Percentiles rank a stretch among this genome's conserved stretches.
Evolutionary conservation across 1,140 invertebrate genomes (phyloP).

Genomic region (Lasaia peninsularis): DNA sequence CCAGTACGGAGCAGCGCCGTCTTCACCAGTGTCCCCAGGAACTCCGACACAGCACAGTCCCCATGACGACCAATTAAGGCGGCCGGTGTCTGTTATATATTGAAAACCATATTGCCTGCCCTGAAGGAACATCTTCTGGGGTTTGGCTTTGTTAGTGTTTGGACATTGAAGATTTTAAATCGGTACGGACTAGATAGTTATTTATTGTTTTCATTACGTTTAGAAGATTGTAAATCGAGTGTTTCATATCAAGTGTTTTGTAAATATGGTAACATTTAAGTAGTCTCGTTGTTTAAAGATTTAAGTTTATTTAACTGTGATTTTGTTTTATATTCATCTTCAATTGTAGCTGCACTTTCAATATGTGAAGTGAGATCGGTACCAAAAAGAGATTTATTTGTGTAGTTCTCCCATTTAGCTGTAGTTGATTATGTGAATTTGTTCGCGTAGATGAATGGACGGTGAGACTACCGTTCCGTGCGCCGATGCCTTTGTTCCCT

Average conservation of each 20-base stretch:
- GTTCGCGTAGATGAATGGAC: conserved; percentile 10
- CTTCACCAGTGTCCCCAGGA: conserved; percentile 55
- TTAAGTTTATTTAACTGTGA: conserved; percentile 64
- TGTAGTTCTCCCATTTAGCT: conserved; percentile 54
- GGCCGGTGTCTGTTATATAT: conserved; percentile 72
- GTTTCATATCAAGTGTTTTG: conserved; percentile 61
- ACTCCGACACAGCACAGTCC: conserved; percentile 66
- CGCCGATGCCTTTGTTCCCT: conserved; percentile 22
- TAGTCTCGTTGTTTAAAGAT: conserved; percentile 41
- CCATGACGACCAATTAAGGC: conserved; percentile 66
- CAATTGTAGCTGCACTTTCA: conserved; percentile 51
- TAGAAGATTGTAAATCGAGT: conserved; percentile 51
- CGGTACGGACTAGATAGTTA: conserved; percentile 27
- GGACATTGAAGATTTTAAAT: conserved; percentile 8
- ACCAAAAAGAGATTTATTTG: conserved; percentile 73
- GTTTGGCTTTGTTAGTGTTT: conserved; percentile 36
- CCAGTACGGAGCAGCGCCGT: conserved; percentile 54
- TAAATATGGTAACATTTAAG: conserved; percentile 53
- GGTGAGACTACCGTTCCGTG: conserved; percentile 34
- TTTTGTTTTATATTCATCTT: conserved; percentile 63
- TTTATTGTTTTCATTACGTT: conserved; percentile 61
- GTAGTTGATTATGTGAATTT: conserved; percentile 29
- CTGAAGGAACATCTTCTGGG: conserved; percentile 47
- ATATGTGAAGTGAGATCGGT: conserved; percentile 70
- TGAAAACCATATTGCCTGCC: conserved; percentile 69